Evolutionary conservation across 2,888 invertebrate species (phyloP).

Genomic region (Tinea pellionella): DNA sequence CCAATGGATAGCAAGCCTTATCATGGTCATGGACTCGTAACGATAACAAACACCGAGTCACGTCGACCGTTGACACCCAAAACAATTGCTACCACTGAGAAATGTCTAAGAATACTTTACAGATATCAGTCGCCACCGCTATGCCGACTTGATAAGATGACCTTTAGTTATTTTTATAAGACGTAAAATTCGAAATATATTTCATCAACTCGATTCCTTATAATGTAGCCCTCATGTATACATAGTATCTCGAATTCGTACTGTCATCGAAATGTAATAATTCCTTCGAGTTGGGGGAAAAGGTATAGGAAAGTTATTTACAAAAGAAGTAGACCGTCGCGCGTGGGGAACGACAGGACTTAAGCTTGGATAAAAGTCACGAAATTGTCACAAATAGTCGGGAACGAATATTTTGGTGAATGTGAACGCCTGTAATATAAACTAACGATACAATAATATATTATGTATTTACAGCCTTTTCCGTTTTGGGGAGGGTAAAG

Average conservation of each 20-base stretch:
- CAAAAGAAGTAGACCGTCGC: slow-evolving; percentile 29
- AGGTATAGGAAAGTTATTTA: slow-evolving; percentile 52
- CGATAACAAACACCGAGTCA: no score
- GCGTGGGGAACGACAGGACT: slow-evolving; percentile 7
- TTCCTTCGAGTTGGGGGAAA: slow-evolving; percentile 33
- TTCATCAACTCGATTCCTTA: background rate
- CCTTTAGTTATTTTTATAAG: no score
- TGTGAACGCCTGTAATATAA: background rate
- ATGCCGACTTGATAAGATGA: no score
- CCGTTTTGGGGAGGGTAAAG: background rate
- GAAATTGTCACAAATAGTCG: slow-evolving; percentile 5
- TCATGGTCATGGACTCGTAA: no score
- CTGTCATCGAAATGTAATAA: slow-evolving; percentile 66
- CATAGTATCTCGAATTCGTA: slow-evolving; percentile 40
- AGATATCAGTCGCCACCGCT: no score
- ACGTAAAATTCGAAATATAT: background rate
- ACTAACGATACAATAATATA: slow-evolving; percentile 1
- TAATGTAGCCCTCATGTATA: background rate
- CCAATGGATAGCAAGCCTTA: no score
- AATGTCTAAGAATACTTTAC: no score
- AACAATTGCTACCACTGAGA: no score
- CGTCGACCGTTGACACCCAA: no score
- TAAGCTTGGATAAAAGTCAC: slow-evolving; percentile 11
- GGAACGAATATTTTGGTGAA: background rate
- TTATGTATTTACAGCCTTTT: slow-evolving; percentile 1